Percentiles rank a stretch among this genome's conserved stretches.
Conservation (phyloP, 2,888 invertebrate genomes). For the Nephrotoma guestfalica region DNA sequence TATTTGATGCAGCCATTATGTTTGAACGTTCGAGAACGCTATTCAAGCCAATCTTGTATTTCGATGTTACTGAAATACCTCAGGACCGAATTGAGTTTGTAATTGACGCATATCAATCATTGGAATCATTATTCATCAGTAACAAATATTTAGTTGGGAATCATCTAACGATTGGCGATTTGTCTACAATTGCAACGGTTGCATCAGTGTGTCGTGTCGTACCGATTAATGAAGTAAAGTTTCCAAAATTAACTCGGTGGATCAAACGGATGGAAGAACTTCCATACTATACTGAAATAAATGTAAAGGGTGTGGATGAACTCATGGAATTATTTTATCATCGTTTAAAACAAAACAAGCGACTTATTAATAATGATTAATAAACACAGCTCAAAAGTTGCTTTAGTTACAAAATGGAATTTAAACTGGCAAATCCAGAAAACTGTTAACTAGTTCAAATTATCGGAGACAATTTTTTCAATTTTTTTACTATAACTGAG, state of each 20-base stretch:
- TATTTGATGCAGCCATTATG: constrained; percentile 35
- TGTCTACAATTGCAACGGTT: neutral
- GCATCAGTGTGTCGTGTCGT: neutral
- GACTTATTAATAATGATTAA: no score
- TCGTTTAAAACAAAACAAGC: neutral
- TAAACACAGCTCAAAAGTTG: no score
- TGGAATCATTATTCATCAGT: constrained; percentile 21
- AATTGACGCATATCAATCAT: constrained; percentile 21
- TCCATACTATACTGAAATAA: constrained; percentile 22
- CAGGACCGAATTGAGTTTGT: constrained; percentile 21
- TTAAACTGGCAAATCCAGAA: no score
- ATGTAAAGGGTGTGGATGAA: constrained; percentile 19
- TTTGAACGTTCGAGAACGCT: constrained; percentile 27
- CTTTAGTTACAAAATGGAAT: no score
- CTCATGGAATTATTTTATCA: neutral
- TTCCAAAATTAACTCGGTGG: constrained; percentile 20
- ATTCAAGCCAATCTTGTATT: constrained; percentile 15
- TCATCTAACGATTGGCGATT: neutral
- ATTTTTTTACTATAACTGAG: no score
- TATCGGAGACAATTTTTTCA: no score
- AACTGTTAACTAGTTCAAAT: no score
- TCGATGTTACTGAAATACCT: neutral
- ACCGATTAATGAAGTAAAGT: constrained; percentile 7
- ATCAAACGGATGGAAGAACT: constrained; percentile 18
- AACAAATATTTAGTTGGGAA: constrained; percentile 19